Conservation (phyloP, 2,797 vertebrate genomes). For the Urosaurus nigricauda region DNA sequence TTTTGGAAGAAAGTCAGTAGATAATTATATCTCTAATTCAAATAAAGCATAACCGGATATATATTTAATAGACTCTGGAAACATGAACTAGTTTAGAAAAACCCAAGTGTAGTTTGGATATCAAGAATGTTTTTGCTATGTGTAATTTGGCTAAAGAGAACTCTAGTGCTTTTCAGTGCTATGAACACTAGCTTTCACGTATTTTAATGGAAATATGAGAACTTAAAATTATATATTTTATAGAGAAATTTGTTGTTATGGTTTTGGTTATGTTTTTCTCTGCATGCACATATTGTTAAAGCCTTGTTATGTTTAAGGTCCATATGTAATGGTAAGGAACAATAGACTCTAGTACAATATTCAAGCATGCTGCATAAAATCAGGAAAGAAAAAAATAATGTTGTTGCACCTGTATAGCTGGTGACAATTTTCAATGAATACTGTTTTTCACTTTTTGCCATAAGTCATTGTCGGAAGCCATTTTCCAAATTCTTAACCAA, state of each 20-base stretch:
- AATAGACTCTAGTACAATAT: background rate
- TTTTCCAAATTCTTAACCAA: background rate
- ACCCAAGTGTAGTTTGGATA: slow-evolving; percentile 6
- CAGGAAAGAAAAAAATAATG: background rate
- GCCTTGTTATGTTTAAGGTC: background rate
- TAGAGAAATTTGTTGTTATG: background rate
- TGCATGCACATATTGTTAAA: background rate
- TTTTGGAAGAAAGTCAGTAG: no score
- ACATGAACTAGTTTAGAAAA: slow-evolving; percentile 18
- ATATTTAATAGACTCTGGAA: slow-evolving; percentile 16
- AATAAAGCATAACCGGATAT: slow-evolving; percentile 16
- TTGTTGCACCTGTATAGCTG: background rate
- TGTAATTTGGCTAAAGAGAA: slow-evolving; percentile 21
- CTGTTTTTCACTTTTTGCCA: background rate
- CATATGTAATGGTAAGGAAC: background rate
- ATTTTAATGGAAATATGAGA: slow-evolving; percentile 20
- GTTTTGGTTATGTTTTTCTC: background rate
- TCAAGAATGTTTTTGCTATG: slow-evolving; percentile 25
- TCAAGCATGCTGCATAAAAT: slow-evolving; percentile 6
- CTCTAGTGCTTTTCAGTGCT: slow-evolving; percentile 14
- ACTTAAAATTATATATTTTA: slow-evolving; percentile 15
- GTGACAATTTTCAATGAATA: background rate
- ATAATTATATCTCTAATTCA: background rate
- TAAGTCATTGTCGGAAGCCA: background rate
- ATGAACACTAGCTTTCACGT: background rate